These are phyloP conservation scores for Dipodomys merriami DNA, from an alignment of 2,113 vertebrate species.

Conservation along the genomic window DNA sequence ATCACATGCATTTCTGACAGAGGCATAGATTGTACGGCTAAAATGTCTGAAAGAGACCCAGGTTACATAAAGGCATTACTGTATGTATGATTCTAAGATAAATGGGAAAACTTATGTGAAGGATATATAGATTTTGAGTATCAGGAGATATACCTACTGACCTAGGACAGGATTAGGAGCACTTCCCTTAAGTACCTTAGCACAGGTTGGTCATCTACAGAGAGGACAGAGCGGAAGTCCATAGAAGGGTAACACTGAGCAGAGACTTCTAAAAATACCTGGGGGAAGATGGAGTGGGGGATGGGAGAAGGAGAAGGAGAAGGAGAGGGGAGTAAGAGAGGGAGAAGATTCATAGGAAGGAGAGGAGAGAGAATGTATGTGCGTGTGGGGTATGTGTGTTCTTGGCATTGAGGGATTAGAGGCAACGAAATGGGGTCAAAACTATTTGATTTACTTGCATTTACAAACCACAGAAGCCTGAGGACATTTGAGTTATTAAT, in stretches of 20 bases:
- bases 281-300: too few species aligned
- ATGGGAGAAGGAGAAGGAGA: too few species aligned
- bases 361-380: not conserved
- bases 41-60: not conserved
- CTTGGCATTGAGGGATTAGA: constrained; percentile 11
- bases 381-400: not conserved
- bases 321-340: too few species aligned
- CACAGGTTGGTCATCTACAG: not conserved
- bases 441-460: not conserved
- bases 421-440: not conserved
- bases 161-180: not conserved
- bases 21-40: not conserved
- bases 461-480: not conserved
- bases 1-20: not conserved
- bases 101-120: constrained; percentile 1
- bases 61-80: not conserved
- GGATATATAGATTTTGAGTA: constrained; percentile 23
- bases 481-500: constrained; percentile 5
- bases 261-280: not conserved
- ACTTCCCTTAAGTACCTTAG: not conserved
- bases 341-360: not conserved
- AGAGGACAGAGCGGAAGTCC: not conserved
- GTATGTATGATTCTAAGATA: not conserved
- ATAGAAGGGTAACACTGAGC: not conserved
- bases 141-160: not conserved